A percentile compares a stretch with the other conserved stretches of the same genome.
Evolutionary conservation across 2,113 vertebrate species (phyloP).

Genomic region (Campylomormyrus tamandua): DNA sequence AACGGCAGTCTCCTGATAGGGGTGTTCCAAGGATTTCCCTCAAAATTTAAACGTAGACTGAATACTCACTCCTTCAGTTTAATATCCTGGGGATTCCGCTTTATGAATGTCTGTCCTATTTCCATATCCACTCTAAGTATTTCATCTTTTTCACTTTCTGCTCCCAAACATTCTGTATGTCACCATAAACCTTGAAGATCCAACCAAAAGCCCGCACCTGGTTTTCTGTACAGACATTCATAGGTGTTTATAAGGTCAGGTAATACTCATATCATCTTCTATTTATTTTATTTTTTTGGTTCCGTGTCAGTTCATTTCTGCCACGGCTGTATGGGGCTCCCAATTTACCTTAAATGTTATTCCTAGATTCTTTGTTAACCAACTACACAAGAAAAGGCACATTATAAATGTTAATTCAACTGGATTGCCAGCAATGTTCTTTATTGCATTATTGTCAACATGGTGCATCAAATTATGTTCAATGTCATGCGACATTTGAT

Average conservation of each 20-base stretch:
- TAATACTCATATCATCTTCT: neutral
- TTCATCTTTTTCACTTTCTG: neutral
- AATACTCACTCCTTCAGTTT: neutral
- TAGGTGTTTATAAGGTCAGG: neutral
- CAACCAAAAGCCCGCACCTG: neutral
- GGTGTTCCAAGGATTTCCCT: neutral
- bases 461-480: neutral
- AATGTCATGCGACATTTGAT: neutral
- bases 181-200: neutral
- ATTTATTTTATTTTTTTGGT: neutral
- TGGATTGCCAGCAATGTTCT: neutral
- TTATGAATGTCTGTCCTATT: neutral
- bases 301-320: neutral
- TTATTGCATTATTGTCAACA: neutral
- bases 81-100: neutral
- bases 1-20: neutral
- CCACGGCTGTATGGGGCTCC: neutral
- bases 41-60: neutral
- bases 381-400: neutral
- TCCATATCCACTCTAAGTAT: neutral
- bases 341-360: neutral
- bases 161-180: neutral
- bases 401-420: neutral
- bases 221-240: neutral
- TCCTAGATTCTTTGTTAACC: neutral